These are phyloP conservation scores for Petroica traversi DNA, from an alignment of 2,113 vertebrate genomes.

Conservation along the genomic window DNA sequence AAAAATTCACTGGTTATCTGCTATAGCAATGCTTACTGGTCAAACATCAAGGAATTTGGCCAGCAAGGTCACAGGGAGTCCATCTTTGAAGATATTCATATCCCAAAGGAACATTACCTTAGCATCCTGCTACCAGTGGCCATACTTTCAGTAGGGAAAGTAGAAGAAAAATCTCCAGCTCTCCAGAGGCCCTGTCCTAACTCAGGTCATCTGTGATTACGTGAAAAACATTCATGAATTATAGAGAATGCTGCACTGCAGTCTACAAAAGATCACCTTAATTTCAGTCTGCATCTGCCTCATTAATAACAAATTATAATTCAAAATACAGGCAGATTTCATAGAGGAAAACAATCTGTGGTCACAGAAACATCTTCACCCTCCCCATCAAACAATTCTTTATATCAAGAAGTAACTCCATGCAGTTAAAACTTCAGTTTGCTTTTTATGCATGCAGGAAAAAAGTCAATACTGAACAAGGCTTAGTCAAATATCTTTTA, in stretches of 20 bases:
- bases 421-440: not conserved
- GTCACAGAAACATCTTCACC: not conserved
- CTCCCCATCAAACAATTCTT: not conserved
- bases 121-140: not conserved
- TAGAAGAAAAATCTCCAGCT: not conserved
- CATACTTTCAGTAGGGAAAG: not conserved
- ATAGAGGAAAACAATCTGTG: not conserved
- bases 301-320: slow-evolving; percentile 45
- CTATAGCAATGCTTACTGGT: not conserved
- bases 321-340: slow-evolving; percentile 15
- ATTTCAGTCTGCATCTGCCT: not conserved
- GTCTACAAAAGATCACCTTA: not conserved
- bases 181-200: not conserved
- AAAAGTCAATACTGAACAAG: slow-evolving; percentile 18
- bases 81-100: not conserved
- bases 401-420: not conserved
- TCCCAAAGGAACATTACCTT: not conserved
- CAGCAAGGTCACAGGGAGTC: not conserved
- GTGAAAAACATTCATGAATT: not conserved
- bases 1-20: not conserved
- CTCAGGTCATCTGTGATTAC: not conserved
- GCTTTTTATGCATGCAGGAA: not conserved
- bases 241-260: not conserved
- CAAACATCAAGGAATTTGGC: not conserved
- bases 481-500: slow-evolving; percentile 33